Conservation (phyloP, 2,113 vertebrate species). For the Crotalus tigris region DNA sequence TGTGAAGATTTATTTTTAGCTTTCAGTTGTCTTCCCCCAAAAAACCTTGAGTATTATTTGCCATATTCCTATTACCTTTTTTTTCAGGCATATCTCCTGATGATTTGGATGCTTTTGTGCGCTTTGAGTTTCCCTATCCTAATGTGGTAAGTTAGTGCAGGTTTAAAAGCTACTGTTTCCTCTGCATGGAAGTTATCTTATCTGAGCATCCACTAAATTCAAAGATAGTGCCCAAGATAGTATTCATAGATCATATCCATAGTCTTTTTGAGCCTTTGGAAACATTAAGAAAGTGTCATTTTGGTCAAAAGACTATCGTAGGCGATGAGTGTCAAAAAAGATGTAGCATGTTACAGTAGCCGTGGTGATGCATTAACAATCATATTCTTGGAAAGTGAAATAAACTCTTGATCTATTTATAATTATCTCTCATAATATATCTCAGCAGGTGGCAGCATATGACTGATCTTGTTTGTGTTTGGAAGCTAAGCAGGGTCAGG, state of each 20-base stretch:
- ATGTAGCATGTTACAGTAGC: not conserved
- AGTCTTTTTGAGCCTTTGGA: not conserved
- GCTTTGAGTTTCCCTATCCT: slow-evolving; percentile 91
- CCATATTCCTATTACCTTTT: not conserved
- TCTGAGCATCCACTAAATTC: not conserved
- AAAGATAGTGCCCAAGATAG: not conserved
- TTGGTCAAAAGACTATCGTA: not conserved
- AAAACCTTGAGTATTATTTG: not conserved
- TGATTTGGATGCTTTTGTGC: slow-evolving; percentile 86
- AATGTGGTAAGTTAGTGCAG: slow-evolving; percentile 70
- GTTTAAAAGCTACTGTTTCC: not conserved
- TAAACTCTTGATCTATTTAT: not conserved
- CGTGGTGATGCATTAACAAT: not conserved
- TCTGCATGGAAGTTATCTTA: not conserved
- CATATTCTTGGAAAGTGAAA: not conserved
- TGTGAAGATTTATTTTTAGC: not conserved
- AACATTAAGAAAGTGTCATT: not conserved
- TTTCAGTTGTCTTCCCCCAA: not conserved
- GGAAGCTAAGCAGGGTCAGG: not conserved
- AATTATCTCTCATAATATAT: not conserved
- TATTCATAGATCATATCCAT: not conserved
- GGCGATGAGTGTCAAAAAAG: not conserved
- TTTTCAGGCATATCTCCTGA: slow-evolving; percentile 74
- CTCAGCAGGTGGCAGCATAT: not conserved
- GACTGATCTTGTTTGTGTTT: not conserved